Percentiles rank a stretch among this genome's conserved stretches.
phyloP scores from a whole-genome alignment of 2,113 vertebrate species.

The Ardeotis arabs region DNA sequence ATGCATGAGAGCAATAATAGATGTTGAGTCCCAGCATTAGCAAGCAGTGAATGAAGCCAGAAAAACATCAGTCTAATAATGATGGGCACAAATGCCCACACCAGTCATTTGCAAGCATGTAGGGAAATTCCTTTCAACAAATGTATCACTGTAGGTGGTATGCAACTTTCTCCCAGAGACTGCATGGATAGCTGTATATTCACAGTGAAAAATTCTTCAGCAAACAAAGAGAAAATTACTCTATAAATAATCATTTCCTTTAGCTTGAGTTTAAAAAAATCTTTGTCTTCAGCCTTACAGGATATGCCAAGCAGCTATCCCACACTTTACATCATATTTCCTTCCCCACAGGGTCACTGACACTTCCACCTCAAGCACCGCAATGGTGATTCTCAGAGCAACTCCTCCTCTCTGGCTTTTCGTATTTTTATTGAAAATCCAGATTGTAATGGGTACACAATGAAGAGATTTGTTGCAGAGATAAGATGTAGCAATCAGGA shows the following conservation, averaged over 20 bases:
- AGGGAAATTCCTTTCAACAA: conserved; percentile 34
- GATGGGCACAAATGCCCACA: conserved; percentile 10
- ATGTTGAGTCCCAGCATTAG: conserved; percentile 17
- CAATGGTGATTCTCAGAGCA: neutral
- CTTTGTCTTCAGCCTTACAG: neutral
- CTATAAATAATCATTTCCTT: neutral
- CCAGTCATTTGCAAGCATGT: neutral
- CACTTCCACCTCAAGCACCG: neutral
- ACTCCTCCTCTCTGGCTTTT: neutral
- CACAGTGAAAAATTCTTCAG: neutral
- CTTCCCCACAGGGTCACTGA: neutral
- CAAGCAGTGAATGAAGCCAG: conserved; percentile 25
- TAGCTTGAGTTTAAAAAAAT: neutral
- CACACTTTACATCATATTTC: neutral
- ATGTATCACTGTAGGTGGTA: neutral
- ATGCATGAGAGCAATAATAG: neutral
- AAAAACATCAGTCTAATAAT: conserved; percentile 24
- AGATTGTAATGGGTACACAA: neutral
- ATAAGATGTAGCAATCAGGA: neutral
- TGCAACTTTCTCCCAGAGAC: neutral
- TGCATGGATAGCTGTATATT: neutral
- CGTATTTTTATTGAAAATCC: neutral
- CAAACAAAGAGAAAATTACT: conserved; percentile 12
- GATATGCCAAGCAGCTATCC: neutral
- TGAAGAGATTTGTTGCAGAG: neutral